These are phyloP conservation scores for Brienomyrus longianalis DNA, from an alignment of 2,113 vertebrate species.

Conservation along the genomic window DNA sequence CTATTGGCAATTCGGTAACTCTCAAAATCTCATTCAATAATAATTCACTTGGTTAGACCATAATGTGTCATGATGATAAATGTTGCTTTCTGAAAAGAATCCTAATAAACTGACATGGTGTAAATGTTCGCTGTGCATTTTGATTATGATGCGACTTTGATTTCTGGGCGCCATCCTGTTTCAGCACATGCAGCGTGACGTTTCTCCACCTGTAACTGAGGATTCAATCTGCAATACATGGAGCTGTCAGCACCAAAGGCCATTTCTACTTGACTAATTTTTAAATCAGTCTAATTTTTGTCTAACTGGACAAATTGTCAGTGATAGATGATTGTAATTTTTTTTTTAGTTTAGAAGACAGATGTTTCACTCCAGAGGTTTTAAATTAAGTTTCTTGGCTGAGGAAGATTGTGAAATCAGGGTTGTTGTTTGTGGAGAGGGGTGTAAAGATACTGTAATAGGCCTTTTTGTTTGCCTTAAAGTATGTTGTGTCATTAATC, in stretches of 20 bases:
- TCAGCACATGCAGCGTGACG: background rate
- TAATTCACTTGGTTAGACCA: background rate
- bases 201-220: constrained; percentile 4
- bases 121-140: background rate
- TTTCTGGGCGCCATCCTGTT: background rate
- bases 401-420: background rate
- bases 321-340: constrained; percentile 18
- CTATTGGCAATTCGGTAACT: background rate
- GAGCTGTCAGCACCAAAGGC: constrained; percentile 24
- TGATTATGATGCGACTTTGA: background rate
- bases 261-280: constrained; percentile 20
- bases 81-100: background rate
- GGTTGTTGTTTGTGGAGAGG: background rate
- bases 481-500: background rate
- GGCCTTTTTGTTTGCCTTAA: background rate
- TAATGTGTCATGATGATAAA: background rate
- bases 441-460: background rate
- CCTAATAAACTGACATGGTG: background rate
- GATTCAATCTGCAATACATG: constrained; percentile 28
- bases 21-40: background rate
- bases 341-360: constrained; percentile 12
- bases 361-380: background rate
- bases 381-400: background rate
- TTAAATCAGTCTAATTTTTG: constrained; percentile 4
- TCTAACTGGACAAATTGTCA: constrained; percentile 5